phyloP scores from a whole-genome alignment of 1,140 invertebrate genomes.

The Nautilus pompilius region DNA sequence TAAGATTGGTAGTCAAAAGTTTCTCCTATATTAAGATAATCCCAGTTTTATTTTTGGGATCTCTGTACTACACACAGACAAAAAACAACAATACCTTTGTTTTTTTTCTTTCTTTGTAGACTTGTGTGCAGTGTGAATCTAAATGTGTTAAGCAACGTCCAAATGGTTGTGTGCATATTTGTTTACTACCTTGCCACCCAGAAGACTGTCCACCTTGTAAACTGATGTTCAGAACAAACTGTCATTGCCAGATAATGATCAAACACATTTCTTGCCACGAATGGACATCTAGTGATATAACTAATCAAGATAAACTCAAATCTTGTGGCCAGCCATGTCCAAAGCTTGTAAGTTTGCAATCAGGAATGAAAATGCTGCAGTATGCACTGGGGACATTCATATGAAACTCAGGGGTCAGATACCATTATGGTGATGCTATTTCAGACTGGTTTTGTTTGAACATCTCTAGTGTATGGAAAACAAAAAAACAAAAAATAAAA shows the following conservation, averaged over 20 bases:
- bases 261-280: slow-evolving; percentile 71
- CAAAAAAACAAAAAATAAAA: background rate
- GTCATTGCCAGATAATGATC: slow-evolving; percentile 76
- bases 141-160: slow-evolving; percentile 69
- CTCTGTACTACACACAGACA: background rate
- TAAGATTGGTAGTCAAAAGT: background rate
- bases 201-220: slow-evolving; percentile 63
- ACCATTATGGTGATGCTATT: background rate
- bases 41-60: background rate
- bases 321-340: slow-evolving; percentile 83
- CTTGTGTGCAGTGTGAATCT: slow-evolving; percentile 71
- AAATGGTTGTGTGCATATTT: slow-evolving; percentile 74
- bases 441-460: background rate
- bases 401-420: background rate
- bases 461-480: background rate
- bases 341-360: slow-evolving; percentile 66
- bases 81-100: background rate
- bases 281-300: slow-evolving; percentile 59
- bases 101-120: slow-evolving; percentile 44
- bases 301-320: slow-evolving; percentile 60
- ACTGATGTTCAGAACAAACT: slow-evolving; percentile 68
- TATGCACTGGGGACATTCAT: background rate
- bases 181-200: slow-evolving; percentile 73
- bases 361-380: background rate
- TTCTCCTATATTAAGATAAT: background rate